Percentiles rank a stretch among this genome's conserved stretches.
Evolutionary conservation across 2,888 invertebrate genomes (phyloP).

Genomic region (Pollenia angustigena): DNA sequence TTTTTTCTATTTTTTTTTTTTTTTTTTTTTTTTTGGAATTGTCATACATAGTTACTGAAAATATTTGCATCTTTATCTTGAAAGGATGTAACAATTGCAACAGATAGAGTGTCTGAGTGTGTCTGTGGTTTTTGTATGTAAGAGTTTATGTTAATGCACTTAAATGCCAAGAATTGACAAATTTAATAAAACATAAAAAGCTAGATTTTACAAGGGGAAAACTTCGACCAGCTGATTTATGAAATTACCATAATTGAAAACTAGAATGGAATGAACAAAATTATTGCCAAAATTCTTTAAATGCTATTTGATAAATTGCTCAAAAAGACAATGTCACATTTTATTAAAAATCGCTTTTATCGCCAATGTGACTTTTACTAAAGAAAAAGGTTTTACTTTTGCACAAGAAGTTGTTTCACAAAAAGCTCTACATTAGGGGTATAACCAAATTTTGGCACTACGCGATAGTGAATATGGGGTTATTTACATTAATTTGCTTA

Average conservation of each 20-base stretch:
- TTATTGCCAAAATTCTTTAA: not conserved
- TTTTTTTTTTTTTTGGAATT: slow-evolving; percentile 46
- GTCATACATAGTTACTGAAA: slow-evolving; percentile 52
- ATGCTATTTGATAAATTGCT: no score
- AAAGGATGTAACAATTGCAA: slow-evolving; percentile 46
- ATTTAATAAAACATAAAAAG: slow-evolving; percentile 51
- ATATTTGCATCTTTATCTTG: slow-evolving; percentile 69
- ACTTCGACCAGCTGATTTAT: slow-evolving; percentile 53
- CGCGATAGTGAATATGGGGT: no score
- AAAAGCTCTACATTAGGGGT: no score
- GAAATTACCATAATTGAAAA: slow-evolving; percentile 40
- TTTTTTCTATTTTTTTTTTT: no score
- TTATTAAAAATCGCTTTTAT: no score
- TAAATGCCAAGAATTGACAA: slow-evolving; percentile 35
- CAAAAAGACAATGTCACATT: no score
- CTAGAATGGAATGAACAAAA: not conserved
- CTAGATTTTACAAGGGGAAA: slow-evolving; percentile 24
- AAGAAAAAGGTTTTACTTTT: no score
- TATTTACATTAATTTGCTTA: no score
- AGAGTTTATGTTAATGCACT: slow-evolving; percentile 19
- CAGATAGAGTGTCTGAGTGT: not conserved
- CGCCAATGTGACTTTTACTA: no score
- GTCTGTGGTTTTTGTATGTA: not conserved
- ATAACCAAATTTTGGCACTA: no score
- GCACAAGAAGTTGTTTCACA: no score